Evolutionary conservation across 2,888 invertebrate genomes (phyloP), one percentile per base, ranked within the genome.

Genomic region (Cyclophora albipunctata): DNA sequence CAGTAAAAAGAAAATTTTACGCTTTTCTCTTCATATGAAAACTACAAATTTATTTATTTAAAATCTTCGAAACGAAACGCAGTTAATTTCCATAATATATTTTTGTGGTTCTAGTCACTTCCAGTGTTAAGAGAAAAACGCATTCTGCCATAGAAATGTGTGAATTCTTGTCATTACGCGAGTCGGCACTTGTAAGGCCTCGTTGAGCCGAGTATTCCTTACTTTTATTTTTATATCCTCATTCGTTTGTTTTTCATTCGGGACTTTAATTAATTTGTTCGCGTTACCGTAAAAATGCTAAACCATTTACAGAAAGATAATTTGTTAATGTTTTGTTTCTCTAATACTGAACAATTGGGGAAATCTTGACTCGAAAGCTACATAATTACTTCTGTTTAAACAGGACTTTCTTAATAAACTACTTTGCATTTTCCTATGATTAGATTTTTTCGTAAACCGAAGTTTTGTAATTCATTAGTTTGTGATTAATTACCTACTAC

Each of bases 111-210:
- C 20, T 20, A 20, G 46, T 7, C 54, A 43, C 45, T 47, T 51
- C 54, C 49, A 50, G 46, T 33, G 3, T 7, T 20, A 20, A 20
- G 20, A 2, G 20, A 3, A 2, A 52, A 6, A 56, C 51, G 54
- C 55, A 63, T 52, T 59, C 54, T 49, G 50, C 55, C 53, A 60
- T 67, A 67, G 62, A 66, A 63, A 64, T 64, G 73, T 71, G 69
- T 67, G 67, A 75, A 75, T 73, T 75, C 70, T 71, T 64, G 69
- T 65, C 70, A 72, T 71, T 71, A 71, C 66, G 59, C 64, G 63
- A 70, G 75, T 71, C 66, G 53, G 55, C 63, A 62, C 62, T 74
- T 72, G 66, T 65, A 56, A 40, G 77, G 76, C 66, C 73, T 78
- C 76, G 51, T 42, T 49, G 53, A 58, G 5, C 37, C 40, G 42